These are phyloP conservation scores for Ostrea edulis DNA, from an alignment of 1,140 invertebrate genomes.

Conservation along the genomic window DNA sequence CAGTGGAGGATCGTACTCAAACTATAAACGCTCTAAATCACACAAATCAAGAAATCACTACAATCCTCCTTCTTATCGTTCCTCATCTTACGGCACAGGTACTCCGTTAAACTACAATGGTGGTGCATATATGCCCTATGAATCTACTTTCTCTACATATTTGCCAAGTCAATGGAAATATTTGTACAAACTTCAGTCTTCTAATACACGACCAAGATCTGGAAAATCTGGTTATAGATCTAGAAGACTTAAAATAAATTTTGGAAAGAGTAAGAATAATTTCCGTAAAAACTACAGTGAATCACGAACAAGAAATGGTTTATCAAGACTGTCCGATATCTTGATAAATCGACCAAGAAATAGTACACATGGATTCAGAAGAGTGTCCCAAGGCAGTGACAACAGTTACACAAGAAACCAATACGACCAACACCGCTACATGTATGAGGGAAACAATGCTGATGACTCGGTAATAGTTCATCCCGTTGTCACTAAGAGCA, in stretches of 20 bases:
- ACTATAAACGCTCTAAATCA: not conserved
- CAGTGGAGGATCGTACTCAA: not conserved
- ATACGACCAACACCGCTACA: not conserved
- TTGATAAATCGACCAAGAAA: not conserved
- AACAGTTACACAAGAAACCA: not conserved
- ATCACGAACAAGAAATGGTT: not conserved
- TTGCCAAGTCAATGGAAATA: not conserved
- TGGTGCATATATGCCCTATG: not conserved
- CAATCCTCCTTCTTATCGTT: not conserved
- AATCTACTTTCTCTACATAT: not conserved
- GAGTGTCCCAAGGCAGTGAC: not conserved
- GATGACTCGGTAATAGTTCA: not conserved
- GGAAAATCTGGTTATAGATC: not conserved
- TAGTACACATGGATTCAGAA: not conserved
- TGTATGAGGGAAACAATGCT: not conserved
- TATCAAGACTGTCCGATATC: not conserved
- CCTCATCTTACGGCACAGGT: not conserved
- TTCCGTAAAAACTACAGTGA: not conserved
- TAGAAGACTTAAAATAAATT: not conserved
- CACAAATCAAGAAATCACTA: not conserved
- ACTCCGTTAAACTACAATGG: not conserved
- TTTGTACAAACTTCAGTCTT: not conserved
- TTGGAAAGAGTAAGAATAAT: not conserved
- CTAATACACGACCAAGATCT: not conserved
- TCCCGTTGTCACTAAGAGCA: constrained; percentile 3